Conservation (phyloP, 1,140 invertebrate genomes). For the Lepidostoma basale region DNA sequence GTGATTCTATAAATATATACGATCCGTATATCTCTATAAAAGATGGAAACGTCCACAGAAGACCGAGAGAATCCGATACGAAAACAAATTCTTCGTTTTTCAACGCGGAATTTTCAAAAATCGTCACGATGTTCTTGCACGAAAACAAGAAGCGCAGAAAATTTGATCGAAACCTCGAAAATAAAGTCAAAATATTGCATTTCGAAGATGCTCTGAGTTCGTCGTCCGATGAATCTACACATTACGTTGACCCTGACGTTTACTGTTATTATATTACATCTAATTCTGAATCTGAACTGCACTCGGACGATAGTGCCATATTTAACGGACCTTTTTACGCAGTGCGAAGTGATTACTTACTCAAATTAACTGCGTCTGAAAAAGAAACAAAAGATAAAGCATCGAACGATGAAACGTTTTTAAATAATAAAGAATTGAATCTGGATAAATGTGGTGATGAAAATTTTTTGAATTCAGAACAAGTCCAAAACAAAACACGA, state of each 20-base stretch:
- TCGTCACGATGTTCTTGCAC: not conserved
- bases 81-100: too few species aligned
- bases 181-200: not conserved
- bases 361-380: not conserved
- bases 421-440: not conserved
- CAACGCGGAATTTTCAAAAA: too few species aligned
- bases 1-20: too few species aligned
- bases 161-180: not conserved
- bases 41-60: too few species aligned
- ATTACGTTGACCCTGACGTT: not conserved
- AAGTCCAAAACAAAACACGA: not conserved
- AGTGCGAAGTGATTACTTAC: constrained; percentile 13
- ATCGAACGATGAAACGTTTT: not conserved
- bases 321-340: constrained; percentile 27
- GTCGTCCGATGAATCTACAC: not conserved
- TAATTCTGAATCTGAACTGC: not conserved
- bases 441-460: too few species aligned
- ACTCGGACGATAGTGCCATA: constrained; percentile 27
- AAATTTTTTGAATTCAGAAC: not conserved
- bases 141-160: not conserved
- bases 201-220: not conserved
- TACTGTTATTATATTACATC: constrained; percentile 21
- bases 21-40: too few species aligned
- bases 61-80: too few species aligned
- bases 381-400: not conserved